Percentiles rank a stretch among this genome's conserved stretches.
phyloP scores from a whole-genome alignment of 2,113 vertebrate species.

The Mastomys natalensis region DNA sequence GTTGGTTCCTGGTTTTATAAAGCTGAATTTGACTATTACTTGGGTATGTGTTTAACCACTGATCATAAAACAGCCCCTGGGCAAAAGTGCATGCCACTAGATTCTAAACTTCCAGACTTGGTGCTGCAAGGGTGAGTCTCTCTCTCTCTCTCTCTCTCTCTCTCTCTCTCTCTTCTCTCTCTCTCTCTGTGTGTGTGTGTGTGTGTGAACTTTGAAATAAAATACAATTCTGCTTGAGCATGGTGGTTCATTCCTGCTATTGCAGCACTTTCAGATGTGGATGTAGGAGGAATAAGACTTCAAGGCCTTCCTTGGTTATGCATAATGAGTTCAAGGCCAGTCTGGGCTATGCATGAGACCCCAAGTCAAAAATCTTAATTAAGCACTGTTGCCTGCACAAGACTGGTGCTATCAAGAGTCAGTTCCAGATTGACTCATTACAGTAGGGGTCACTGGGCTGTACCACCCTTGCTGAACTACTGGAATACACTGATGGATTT shows the following conservation, averaged over 20 bases:
- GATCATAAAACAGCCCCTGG: background rate
- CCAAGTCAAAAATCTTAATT: background rate
- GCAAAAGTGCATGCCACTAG: background rate
- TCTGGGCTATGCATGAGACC: background rate
- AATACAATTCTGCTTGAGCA: background rate
- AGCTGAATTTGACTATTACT: background rate
- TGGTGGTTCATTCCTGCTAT: background rate
- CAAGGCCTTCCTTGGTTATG: background rate
- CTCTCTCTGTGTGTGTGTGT: no score
- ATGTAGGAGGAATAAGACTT: background rate
- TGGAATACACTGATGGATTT: background rate
- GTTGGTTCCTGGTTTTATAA: background rate
- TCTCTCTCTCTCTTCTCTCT: no score
- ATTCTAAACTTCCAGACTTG: background rate
- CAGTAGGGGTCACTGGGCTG: background rate
- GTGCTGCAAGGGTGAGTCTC: background rate
- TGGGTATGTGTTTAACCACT: constrained; percentile 23
- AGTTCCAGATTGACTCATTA: background rate
- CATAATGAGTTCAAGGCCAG: background rate
- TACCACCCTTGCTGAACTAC: background rate
- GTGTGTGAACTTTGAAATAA: constrained; percentile 13
- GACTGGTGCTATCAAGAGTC: no score
- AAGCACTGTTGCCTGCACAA: background rate
- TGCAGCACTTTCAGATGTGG: no score
- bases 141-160: no score